These are phyloP conservation scores for Cantharis nigra DNA, from an alignment of 2,888 invertebrate species.

Conservation along the genomic window DNA sequence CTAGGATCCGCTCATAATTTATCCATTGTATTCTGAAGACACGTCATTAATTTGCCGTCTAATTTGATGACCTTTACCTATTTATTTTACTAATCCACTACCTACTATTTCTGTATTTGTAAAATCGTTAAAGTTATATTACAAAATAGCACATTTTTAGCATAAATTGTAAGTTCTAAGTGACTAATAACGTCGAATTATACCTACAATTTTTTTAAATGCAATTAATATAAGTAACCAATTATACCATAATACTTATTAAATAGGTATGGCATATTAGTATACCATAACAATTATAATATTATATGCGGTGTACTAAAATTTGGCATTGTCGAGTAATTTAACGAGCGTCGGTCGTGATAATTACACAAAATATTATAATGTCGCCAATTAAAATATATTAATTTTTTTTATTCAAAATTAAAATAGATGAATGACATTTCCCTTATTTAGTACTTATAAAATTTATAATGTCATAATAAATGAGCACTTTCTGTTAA, in stretches of 20 bases:
- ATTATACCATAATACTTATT: neutral
- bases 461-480: neutral
- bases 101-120: neutral
- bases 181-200: neutral
- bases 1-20: neutral
- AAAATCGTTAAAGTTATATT: neutral
- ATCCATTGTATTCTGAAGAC: neutral
- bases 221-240: neutral
- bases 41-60: neutral
- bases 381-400: neutral
- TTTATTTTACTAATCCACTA: neutral
- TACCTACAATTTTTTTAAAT: neutral
- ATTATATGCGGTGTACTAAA: too few species aligned
- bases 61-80: constrained; percentile 2
- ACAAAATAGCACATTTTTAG: neutral
- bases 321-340: neutral
- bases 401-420: neutral
- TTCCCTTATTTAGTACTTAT: neutral
- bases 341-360: neutral
- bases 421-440: neutral
- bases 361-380: neutral
- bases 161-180: neutral
- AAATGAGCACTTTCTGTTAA: neutral
- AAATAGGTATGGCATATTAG: too few species aligned
- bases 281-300: too few species aligned